Evolutionary conservation across 2,888 invertebrate species (phyloP), one percentile per base, ranked within the genome.

Genomic region (Orthosia gothica): DNA sequence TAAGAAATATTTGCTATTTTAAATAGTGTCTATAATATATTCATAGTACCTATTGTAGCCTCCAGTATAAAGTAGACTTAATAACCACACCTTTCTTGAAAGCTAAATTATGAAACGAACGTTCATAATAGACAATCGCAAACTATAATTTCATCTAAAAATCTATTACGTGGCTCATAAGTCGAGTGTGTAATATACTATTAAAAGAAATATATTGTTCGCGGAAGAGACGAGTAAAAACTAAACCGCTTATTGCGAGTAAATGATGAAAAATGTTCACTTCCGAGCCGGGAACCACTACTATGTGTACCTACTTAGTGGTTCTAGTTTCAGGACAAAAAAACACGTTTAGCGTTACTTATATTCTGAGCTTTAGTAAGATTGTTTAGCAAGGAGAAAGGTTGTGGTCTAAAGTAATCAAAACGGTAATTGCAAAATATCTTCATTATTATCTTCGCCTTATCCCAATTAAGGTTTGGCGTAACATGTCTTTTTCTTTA

Each of bases 251-350:
- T 93, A 93, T 90, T 90, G 90, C 78, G 87, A 87, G 91, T 90
- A 93, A 93, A 94, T 93, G 92, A 94, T 93, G 94, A 94, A 93
- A 94, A 93, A 94, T 93, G 93, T 89, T 86, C 89, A 86, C 82
- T 86, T 82, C 85, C 77, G 76, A 78, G 81, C 79, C 75, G 70
- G 65, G 45, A 62, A 61, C 82, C 88, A 74, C 85, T 93, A 93
- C 91, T 67, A 85, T 58, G 59, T 26, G 82, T 18, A 50, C 3
- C 18, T 57, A 20, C 16, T n/a, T n/a, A 18, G 11, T 45, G 40
- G 16, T 45, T 76, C n/a, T n/a, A 32, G 32, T 52, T 47, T 40
- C 18, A 54, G 4, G 11, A 70, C 58, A 59, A 49, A n/a, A n/a
- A 18, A 45, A 26, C 5, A 20, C 18, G 23, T 26, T 16, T 9